Evolutionary conservation across 2,113 vertebrate genomes (phyloP), one percentile per base, ranked within the genome.

Genomic region (Gambusia affinis): DNA sequence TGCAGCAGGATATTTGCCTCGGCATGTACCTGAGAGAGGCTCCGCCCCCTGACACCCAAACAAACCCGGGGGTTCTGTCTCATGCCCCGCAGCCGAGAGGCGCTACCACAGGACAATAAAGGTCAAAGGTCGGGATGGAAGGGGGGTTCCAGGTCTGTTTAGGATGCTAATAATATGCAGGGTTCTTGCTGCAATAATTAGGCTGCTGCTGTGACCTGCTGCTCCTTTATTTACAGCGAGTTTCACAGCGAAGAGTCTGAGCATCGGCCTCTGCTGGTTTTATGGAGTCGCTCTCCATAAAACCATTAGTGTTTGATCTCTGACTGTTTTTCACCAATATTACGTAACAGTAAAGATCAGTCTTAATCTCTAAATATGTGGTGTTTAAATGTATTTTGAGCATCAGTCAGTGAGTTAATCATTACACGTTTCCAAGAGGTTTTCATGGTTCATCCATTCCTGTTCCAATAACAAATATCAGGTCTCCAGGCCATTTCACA

Each of bases 101-200:
- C 30, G 66, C 17, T 28, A 1, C 7, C 27, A 39, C 12, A 33
- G 42, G 11, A 90, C 90, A 89, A 90, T 73, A 83, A 76, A 77
- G 85, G 87, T 85, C 80, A 70, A 65, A 30, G 82, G 76, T 80
- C n/a, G 12, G n/a, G 33, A 54, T 4, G n/a, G 75, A 12, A 33
- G 80, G 88, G 51, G 68, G 78, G 35, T 73, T 69, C 70, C 71
- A 28, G 39, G 77, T 78, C 80, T 72, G 75, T 79, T 89, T 77
- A 12, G 37, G 64, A 89, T 85, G 87, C 85, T 84, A 90, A 90
- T 90, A 30, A 66, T 30, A 87, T 91, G 76, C 83, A 80, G 63
- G 57, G 28, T 66, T 71, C 81, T 83, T 74, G 85, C 57, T 10
- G 22, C 1, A 84, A 85, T 78, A 84, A 63, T 72, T 19, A 65